A percentile compares a stretch with the other conserved stretches of the same genome.
Evolutionary conservation across 2,888 invertebrate genomes (phyloP).

Genomic region (Drosophila putrida): DNA sequence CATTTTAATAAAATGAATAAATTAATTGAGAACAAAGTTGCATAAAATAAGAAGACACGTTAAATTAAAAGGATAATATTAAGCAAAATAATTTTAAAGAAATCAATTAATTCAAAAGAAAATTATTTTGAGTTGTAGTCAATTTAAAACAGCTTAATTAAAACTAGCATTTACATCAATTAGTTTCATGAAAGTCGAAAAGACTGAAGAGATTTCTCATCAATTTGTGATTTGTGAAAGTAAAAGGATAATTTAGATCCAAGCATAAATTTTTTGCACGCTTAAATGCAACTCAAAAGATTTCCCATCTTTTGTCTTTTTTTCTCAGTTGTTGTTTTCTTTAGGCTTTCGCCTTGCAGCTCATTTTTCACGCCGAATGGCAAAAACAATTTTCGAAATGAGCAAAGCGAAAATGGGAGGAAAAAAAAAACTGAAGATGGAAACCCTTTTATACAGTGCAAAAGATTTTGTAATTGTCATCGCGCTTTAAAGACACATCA

Average conservation of each 20-base stretch:
- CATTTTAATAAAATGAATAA: constrained; percentile 1
- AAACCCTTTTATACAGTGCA: constrained; percentile 48
- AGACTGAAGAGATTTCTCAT: constrained; percentile 24
- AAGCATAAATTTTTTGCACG: constrained; percentile 44
- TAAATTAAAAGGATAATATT: neutral
- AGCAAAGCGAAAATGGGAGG: constrained; percentile 20
- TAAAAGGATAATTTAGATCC: constrained; percentile 35
- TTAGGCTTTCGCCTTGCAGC: constrained; percentile 37
- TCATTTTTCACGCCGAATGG: constrained; percentile 63
- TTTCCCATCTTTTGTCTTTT: constrained; percentile 20
- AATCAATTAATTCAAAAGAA: neutral
- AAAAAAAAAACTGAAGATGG: constrained; percentile 15
- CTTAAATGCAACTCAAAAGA: constrained; percentile 57
- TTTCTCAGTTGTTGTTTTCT: constrained; percentile 11
- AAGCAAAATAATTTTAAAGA: neutral
- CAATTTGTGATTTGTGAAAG: constrained; percentile 21
- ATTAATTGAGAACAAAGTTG: too few relatives aligned
- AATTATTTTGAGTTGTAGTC: neutral
- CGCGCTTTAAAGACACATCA: constrained; percentile 39
- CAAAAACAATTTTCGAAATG: constrained; percentile 46
- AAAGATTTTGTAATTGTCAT: constrained; percentile 74
- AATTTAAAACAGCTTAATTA: neutral
- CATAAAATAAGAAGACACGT: neutral
- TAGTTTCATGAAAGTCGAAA: constrained; percentile 41
- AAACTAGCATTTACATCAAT: constrained; percentile 21